phyloP scores from a whole-genome alignment of 2,888 invertebrate genomes.

The Drosophila engyochracea region DNA sequence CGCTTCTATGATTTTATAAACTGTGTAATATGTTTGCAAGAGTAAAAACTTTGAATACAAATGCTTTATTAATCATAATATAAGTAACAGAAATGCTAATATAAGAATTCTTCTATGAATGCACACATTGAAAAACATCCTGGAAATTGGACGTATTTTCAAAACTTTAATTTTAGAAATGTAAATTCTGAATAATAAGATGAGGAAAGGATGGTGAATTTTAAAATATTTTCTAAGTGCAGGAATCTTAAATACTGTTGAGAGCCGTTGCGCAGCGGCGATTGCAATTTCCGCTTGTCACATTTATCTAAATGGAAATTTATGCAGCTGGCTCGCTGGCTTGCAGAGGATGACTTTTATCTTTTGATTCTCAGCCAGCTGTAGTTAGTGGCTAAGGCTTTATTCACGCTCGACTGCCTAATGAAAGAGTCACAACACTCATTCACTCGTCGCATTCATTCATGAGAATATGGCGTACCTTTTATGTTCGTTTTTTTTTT shows the following conservation, averaged over 20 bases:
- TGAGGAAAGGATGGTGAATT: background rate
- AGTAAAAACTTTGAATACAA: background rate
- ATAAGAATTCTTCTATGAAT: background rate
- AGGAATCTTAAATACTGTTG: slow-evolving; percentile 60
- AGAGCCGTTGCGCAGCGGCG: slow-evolving; percentile 51
- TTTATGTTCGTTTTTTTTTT: slow-evolving; percentile 21
- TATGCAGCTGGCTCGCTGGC: slow-evolving; percentile 52
- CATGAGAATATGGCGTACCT: slow-evolving; percentile 45
- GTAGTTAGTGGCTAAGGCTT: slow-evolving; percentile 52
- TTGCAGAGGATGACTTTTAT: slow-evolving; percentile 3
- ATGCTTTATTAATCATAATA: background rate
- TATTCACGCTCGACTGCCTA: slow-evolving; percentile 68
- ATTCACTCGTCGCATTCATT: slow-evolving; percentile 66
- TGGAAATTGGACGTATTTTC: background rate
- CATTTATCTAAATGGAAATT: slow-evolving; percentile 77
- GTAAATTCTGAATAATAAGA: no score
- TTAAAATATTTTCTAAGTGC: background rate
- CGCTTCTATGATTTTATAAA: background rate
- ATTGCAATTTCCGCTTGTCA: slow-evolving; percentile 78
- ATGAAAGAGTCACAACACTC: slow-evolving; percentile 71
- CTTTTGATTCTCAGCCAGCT: slow-evolving; percentile 19
- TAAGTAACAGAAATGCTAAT: background rate
- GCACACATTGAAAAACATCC: background rate
- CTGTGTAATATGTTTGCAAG: background rate
- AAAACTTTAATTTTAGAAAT: background rate